phyloP scores from a whole-genome alignment of 1,140 invertebrate species.

The Drosophila hydei region DNA sequence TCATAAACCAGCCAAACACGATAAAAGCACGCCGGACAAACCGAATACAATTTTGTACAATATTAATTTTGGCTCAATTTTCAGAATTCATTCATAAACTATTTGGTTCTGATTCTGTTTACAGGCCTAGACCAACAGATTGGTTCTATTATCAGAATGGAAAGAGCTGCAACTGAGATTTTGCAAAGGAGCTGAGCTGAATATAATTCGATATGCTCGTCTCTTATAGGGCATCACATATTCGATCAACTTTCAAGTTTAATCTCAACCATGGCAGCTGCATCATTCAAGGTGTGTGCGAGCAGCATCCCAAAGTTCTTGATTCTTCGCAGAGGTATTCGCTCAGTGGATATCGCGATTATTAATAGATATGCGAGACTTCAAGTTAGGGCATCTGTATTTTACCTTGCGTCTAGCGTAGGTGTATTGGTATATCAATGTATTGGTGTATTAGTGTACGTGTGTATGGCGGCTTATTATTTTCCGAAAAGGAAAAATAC shows the following conservation, averaged over 20 bases:
- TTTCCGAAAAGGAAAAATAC: conserved; percentile 59
- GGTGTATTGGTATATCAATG: conserved; percentile 11
- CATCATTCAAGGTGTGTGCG: conserved; percentile 46
- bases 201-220: neutral
- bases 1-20: conserved; percentile 56
- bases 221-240: conserved; percentile 7
- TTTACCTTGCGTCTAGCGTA: conserved; percentile 41
- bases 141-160: conserved; percentile 20
- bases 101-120: conserved; percentile 8
- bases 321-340: conserved; percentile 57
- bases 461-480: conserved; percentile 57
- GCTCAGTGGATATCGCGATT: conserved; percentile 48
- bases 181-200: no score
- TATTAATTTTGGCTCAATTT: conserved; percentile 4
- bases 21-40: conserved; percentile 36
- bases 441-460: conserved; percentile 21
- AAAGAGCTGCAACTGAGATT: conserved; percentile 6
- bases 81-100: conserved; percentile 65
- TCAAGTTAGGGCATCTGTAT: conserved; percentile 67
- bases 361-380: conserved; percentile 63
- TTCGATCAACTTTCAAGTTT: conserved; percentile 3
- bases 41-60: conserved; percentile 15
- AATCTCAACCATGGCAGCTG: conserved; percentile 32
- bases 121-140: no score
- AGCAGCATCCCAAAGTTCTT: conserved; percentile 34